Base-by-base conservation (phyloP, 2,113 vertebrate genomes). In the Phoenicopterus ruber region DNA sequence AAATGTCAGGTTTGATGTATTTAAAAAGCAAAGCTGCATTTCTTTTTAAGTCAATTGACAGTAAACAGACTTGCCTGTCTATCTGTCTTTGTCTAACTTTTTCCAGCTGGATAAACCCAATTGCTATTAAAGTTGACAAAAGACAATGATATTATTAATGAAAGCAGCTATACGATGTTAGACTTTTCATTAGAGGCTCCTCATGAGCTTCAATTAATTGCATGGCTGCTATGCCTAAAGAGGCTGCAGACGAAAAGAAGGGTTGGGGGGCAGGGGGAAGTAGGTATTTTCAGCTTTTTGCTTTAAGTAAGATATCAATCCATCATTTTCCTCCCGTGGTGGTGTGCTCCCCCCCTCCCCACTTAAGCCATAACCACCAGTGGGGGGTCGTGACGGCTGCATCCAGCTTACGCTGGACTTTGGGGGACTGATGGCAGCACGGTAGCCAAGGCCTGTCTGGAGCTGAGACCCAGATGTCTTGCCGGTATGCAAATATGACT, bases 131-230 rank as follows among this genome's bases (percentile, higher is more conserved):
- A 96, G 69, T 79, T 97, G 95, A 97, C 88, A 97, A 96, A 95
- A 97, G 95, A 93, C 82, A 88, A 96, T 83, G 90, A 80, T 97
- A 96, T 97, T 97, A 96, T 97, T 97, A 98, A 98, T 97, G 96
- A 97, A 97, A 97, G 58, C 69, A 97, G 91, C 79, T 94, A 96
- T 79, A 96, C 6, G 20, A 93, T 93, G 55, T 93, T 96, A 96
- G 83, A 76, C 28, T 96, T 97, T 96, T 97, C 91, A 97, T 92
- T 85, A 97, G 38, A 91, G 82, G 74, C 90, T 95, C n/a, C 89
- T 65, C 90, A 71, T 93, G 40, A 97, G 72, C 90, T 96, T 80
- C 95, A 98, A 97, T 97, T 98, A 98, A 96, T 70, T 97, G 76
- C 61, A 83, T 91, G 74, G 74, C 70, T 97, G 81, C 79, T 97